phyloP scores from a whole-genome alignment of 2,888 invertebrate genomes.

The Hyppa rectilinea region DNA sequence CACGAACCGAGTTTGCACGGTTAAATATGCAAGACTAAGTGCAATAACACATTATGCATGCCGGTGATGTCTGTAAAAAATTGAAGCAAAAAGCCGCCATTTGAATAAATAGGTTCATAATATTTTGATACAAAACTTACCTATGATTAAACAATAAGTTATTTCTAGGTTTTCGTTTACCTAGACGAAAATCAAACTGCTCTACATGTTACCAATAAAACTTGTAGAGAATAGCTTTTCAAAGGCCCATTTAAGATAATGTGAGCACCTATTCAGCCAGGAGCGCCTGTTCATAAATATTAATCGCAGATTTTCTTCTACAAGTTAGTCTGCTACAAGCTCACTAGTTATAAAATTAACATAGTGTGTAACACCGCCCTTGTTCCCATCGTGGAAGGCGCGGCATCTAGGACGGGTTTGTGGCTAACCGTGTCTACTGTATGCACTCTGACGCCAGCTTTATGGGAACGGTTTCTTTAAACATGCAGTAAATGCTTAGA shows the following conservation, averaged over 20 bases:
- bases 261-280: not conserved
- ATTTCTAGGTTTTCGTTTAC: slow-evolving; percentile 6
- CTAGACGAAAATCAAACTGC: not conserved
- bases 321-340: slow-evolving; percentile 4
- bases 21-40: slow-evolving; percentile 28
- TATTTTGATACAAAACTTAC: not conserved
- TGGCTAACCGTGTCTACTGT: slow-evolving; percentile 42
- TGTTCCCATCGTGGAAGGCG: slow-evolving; percentile 54
- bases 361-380: slow-evolving; percentile 50
- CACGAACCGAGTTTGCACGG: slow-evolving; percentile 8
- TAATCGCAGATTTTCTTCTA: not conserved
- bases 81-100: slow-evolving; percentile 1
- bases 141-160: slow-evolving; percentile 8
- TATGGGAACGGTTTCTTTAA: slow-evolving; percentile 46
- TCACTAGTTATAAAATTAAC: slow-evolving; percentile 49
- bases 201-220: not conserved
- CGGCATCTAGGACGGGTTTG: slow-evolving; percentile 63
- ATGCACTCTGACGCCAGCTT: slow-evolving; percentile 30
- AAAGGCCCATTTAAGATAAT: not conserved
- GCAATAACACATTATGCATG: slow-evolving; percentile 39
- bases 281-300: not conserved
- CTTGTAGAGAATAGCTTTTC: not conserved
- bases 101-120: not conserved
- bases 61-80: slow-evolving; percentile 5
- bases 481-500: slow-evolving; percentile 35